Evolutionary conservation across 2,888 invertebrate species (phyloP).

Genomic region (Mantis religiosa): DNA sequence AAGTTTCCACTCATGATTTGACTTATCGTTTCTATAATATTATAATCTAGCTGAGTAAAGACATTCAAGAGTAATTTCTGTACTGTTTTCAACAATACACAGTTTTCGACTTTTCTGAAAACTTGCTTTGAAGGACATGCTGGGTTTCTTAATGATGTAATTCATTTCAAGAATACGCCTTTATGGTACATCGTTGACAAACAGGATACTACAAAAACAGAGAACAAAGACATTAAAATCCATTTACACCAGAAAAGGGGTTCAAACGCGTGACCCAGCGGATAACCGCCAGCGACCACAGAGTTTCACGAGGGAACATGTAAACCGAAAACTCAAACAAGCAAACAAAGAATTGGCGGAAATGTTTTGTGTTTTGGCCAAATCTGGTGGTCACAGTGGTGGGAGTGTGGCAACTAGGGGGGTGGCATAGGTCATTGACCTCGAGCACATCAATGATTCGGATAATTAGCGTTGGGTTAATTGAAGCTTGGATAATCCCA

Average conservation of each 20-base stretch:
- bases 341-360: background rate
- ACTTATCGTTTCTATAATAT: too few species aligned
- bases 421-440: background rate
- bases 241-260: background rate
- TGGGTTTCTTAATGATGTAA: too few species aligned
- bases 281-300: background rate
- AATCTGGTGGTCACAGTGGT: background rate
- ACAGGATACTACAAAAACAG: too few species aligned
- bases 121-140: too few species aligned
- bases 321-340: background rate
- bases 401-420: background rate
- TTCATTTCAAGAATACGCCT: too few species aligned
- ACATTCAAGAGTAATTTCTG: too few species aligned
- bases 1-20: too few species aligned
- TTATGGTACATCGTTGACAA: too few species aligned
- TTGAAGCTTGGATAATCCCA: background rate
- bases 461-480: background rate
- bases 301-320: background rate
- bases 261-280: background rate
- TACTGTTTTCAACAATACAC: too few species aligned
- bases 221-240: too few species aligned
- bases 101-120: too few species aligned
- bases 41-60: too few species aligned
- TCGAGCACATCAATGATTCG: background rate
- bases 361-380: background rate